Evolutionary conservation across 2,888 invertebrate species (phyloP).

Genomic region (Corbicula japonica): DNA sequence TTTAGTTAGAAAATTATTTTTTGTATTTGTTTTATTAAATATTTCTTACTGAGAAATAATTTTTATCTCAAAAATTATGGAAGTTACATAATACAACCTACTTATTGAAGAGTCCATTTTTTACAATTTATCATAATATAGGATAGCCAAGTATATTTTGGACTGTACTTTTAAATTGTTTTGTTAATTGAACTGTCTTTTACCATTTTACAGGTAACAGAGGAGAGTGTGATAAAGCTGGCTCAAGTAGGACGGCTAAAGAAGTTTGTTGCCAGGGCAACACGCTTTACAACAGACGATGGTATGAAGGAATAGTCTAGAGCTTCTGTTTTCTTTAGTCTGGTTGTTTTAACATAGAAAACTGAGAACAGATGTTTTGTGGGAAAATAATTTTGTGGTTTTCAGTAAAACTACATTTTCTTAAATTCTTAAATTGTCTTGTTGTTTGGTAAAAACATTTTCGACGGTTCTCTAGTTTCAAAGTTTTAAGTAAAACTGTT

Average conservation of each 20-base stretch:
- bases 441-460: too few species aligned
- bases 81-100: neutral
- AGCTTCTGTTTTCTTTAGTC: too few species aligned
- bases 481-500: too few species aligned
- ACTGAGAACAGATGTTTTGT: too few species aligned
- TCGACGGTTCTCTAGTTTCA: too few species aligned
- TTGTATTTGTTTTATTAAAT: neutral
- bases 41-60: neutral
- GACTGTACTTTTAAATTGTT: neutral
- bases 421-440: too few species aligned
- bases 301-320: too few species aligned
- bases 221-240: slow-evolving; percentile 49
- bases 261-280: slow-evolving; percentile 62
- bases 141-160: neutral
- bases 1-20: too few species aligned
- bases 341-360: too few species aligned
- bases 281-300: slow-evolving; percentile 61
- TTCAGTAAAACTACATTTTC: too few species aligned
- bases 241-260: slow-evolving; percentile 49
- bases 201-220: slow-evolving; percentile 47
- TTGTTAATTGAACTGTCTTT: too few species aligned
- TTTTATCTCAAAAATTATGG: neutral
- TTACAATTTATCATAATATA: neutral
- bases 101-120: neutral
- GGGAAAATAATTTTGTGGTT: too few species aligned